A percentile compares a stretch with the other conserved stretches of the same genome.
Evolutionary conservation across 2,113 vertebrate genomes (phyloP).

Genomic region (Lycocorax pyrrhopterus): DNA sequence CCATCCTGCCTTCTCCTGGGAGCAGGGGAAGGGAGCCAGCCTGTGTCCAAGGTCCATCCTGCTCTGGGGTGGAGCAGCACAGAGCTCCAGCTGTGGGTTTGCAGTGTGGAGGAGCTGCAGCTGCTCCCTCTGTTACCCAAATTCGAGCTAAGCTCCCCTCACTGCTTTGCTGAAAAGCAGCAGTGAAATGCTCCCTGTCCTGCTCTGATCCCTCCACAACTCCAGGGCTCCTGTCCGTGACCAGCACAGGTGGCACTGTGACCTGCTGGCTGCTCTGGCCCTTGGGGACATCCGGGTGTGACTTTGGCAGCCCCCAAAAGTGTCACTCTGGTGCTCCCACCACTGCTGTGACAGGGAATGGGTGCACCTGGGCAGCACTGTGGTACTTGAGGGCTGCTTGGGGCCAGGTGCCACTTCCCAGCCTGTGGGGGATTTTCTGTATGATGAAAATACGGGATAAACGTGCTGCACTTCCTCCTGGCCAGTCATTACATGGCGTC

Average conservation of each 20-base stretch:
- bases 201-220: neutral
- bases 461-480: neutral
- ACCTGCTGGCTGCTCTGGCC: neutral
- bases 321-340: rapidly evolving
- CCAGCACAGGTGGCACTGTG: neutral
- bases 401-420: neutral
- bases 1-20: neutral
- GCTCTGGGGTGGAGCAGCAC: rapidly evolving
- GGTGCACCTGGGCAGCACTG: rapidly evolving
- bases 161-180: neutral
- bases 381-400: neutral
- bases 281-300: rapidly evolving
- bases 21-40: neutral
- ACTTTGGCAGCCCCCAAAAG: neutral
- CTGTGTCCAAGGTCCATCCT: neutral
- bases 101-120: neutral
- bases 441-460: rapidly evolving
- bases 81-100: neutral
- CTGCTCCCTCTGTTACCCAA: neutral
- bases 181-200: neutral
- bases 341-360: neutral
- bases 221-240: neutral
- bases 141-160: neutral
- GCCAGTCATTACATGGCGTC: neutral
- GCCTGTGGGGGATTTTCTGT: neutral